These are phyloP conservation scores for Paedocypris micromegethes DNA, from an alignment of 2,797 vertebrate species.

Conservation along the genomic window DNA sequence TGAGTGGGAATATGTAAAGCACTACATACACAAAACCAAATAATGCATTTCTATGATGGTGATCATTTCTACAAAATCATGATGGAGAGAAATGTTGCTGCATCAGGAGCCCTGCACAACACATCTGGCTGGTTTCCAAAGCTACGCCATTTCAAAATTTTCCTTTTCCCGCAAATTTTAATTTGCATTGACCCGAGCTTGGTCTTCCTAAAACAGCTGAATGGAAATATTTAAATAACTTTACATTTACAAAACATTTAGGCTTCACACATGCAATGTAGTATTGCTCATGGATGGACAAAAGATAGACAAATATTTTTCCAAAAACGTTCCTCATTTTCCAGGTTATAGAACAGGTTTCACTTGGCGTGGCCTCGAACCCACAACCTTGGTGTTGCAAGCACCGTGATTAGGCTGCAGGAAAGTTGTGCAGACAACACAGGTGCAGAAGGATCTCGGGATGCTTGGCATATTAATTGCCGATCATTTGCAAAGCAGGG, in stretches of 20 bases:
- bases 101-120: background rate
- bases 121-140: constrained; percentile 13
- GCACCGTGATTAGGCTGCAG: no score
- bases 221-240: constrained; percentile 48
- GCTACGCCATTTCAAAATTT: constrained; percentile 38
- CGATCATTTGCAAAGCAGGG: constrained; percentile 80
- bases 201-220: constrained; percentile 47
- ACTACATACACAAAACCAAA: background rate
- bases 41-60: background rate
- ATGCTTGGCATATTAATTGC: constrained; percentile 82
- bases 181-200: constrained; percentile 52
- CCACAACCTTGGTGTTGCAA: no score
- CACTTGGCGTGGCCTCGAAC: no score
- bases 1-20: no score
- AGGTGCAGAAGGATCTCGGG: constrained; percentile 78
- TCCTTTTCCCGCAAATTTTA: constrained; percentile 8
- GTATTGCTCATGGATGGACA: no score
- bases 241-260: constrained; percentile 16
- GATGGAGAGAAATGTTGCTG: background rate
- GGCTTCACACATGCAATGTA: no score
- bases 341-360: no score
- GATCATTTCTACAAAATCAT: background rate
- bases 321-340: no score
- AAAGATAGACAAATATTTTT: no score
- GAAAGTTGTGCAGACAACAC: constrained; percentile 58